These are phyloP conservation scores for Halyomorpha halys DNA, from an alignment of 1,140 invertebrate genomes.

Conservation along the genomic window DNA sequence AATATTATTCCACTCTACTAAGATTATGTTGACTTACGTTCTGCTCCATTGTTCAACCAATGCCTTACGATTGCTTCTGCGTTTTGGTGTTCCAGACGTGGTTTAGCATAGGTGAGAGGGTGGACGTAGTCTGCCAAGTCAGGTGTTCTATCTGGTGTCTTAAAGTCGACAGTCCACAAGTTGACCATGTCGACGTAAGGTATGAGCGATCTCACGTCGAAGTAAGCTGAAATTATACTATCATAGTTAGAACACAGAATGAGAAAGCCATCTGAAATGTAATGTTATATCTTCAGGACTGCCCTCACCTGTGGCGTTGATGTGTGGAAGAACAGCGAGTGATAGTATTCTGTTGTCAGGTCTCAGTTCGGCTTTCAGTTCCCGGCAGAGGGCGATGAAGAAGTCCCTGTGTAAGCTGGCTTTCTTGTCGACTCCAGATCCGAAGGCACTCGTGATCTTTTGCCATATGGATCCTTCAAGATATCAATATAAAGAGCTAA, in stretches of 20 bases:
- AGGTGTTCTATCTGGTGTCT: conserved; percentile 58
- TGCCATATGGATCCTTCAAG: conserved; percentile 52
- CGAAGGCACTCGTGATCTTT: conserved; percentile 60
- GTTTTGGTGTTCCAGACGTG: conserved; percentile 54
- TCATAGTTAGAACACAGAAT: conserved; percentile 1
- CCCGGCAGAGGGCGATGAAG: conserved; percentile 59
- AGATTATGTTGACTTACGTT: conserved; percentile 27
- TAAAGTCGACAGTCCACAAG: conserved; percentile 66
- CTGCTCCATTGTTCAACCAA: conserved; percentile 51
- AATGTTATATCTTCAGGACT: not conserved
- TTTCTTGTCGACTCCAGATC: conserved; percentile 60
- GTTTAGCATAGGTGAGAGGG: conserved; percentile 58
- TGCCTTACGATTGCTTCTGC: conserved; percentile 43
- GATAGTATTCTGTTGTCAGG: conserved; percentile 52
- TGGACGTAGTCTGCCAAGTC: conserved; percentile 64
- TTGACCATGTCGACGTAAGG: conserved; percentile 69
- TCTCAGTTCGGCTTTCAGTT: conserved; percentile 50
- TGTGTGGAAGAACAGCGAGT: conserved; percentile 60
- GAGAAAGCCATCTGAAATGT: not conserved
- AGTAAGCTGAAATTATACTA: conserved; percentile 49
- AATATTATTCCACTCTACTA: too few species aligned
- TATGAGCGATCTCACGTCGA: conserved; percentile 58
- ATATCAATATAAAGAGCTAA: conserved; percentile 11
- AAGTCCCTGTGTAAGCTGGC: conserved; percentile 64
- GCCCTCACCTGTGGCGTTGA: conserved; percentile 55